phyloP scores from a whole-genome alignment of 2,797 vertebrate species.

The Argentina silus region DNA sequence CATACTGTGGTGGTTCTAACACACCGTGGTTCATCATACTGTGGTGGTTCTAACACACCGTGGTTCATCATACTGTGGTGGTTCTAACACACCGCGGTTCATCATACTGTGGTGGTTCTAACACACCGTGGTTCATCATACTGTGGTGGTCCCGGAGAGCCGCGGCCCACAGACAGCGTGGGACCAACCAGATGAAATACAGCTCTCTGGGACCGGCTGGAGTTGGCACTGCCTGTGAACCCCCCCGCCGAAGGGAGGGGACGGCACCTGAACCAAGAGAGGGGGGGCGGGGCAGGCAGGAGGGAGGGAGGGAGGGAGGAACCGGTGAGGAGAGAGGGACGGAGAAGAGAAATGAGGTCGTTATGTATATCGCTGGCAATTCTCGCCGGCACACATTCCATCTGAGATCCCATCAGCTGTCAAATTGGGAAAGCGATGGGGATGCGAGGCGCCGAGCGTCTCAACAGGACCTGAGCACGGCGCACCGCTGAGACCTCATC shows the following conservation, averaged over 20 bases:
- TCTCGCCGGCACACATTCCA: constrained; percentile 88
- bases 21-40: too few relatives aligned
- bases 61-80: too few relatives aligned
- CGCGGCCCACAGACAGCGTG: constrained; percentile 28
- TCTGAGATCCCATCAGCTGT: constrained; percentile 90
- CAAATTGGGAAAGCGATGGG: constrained; percentile 83
- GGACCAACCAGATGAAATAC: constrained; percentile 40
- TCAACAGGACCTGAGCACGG: constrained; percentile 72
- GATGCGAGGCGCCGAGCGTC: constrained; percentile 71
- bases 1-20: too few relatives aligned
- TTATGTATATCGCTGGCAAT: constrained; percentile 88
- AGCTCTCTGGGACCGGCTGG: constrained; percentile 15
- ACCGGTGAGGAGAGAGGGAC: constrained; percentile 43
- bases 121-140: too few relatives aligned
- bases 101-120: too few relatives aligned
- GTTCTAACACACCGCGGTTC: too few relatives aligned
- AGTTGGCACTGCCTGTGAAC: constrained; percentile 40
- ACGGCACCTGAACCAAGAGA: constrained; percentile 11
- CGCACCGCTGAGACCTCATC: constrained; percentile 75
- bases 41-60: too few relatives aligned
- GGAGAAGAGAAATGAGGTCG: constrained; percentile 81
- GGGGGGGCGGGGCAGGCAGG: not conserved
- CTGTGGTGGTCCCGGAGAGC: too few relatives aligned
- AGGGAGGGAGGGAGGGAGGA: constrained; percentile 10
- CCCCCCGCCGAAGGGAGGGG: constrained; percentile 32